Conservation (phyloP, 1,140 invertebrate species). For the Vanessa atalanta region DNA sequence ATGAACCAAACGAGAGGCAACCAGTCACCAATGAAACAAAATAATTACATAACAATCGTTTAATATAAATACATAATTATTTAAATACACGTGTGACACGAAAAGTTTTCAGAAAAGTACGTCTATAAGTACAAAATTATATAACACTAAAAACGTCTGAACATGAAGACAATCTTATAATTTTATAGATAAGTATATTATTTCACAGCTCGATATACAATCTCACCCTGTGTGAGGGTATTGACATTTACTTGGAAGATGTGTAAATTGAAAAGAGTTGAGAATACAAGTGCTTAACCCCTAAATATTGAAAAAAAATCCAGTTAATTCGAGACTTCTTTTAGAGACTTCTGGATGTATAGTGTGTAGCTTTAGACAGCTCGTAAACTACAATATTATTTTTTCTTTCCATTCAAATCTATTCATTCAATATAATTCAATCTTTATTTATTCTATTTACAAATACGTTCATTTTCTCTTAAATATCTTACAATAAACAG, state of each 20-base stretch:
- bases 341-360: too few species aligned
- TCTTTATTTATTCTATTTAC: neutral
- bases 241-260: conserved; percentile 1
- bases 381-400: too few species aligned
- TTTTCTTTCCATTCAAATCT: too few species aligned
- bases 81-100: conserved; percentile 30
- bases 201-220: conserved; percentile 32
- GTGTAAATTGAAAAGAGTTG: neutral
- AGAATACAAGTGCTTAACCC: neutral
- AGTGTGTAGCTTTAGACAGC: too few species aligned
- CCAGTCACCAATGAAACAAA: neutral
- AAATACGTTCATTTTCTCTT: neutral
- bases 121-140: conserved; percentile 34
- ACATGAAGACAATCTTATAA: conserved; percentile 27
- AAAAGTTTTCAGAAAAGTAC: conserved; percentile 29
- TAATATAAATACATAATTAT: conserved; percentile 33
- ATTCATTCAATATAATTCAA: too few species aligned
- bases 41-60: conserved; percentile 30
- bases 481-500: neutral
- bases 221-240: conserved; percentile 10
- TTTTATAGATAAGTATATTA: conserved; percentile 22
- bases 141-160: conserved; percentile 24
- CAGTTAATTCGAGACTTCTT: too few species aligned
- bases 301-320: neutral
- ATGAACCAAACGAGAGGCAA: too few species aligned